Evolutionary conservation across 2,888 invertebrate species (phyloP).

Genomic region (Euclidia mi): DNA sequence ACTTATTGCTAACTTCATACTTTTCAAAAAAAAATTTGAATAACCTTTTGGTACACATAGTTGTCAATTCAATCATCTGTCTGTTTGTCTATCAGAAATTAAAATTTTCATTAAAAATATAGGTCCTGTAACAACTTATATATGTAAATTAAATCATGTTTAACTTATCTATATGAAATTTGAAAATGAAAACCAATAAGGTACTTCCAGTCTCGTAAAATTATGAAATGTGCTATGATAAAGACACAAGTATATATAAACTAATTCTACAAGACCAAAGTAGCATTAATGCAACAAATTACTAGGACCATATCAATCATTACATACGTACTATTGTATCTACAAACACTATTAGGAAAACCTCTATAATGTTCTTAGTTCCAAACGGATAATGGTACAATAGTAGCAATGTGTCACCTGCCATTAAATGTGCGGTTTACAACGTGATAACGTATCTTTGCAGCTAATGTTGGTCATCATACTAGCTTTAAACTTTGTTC

Average conservation of each 20-base stretch:
- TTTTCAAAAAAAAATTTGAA: too few relatives aligned
- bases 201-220: too few relatives aligned
- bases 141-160: too few relatives aligned
- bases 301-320: neutral
- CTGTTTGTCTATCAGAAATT: too few relatives aligned
- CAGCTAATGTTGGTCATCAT: constrained; percentile 55
- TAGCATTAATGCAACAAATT: neutral
- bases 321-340: neutral
- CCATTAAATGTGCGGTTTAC: constrained; percentile 78
- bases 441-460: constrained; percentile 68
- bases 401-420: constrained; percentile 54
- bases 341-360: constrained; percentile 18
- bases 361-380: constrained; percentile 23
- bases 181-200: too few relatives aligned
- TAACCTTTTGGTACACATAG: too few relatives aligned
- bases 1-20: too few relatives aligned
- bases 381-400: constrained; percentile 47
- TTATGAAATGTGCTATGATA: neutral
- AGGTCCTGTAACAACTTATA: too few relatives aligned
- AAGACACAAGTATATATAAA: neutral
- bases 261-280: neutral
- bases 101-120: too few relatives aligned
- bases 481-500: constrained; percentile 48
- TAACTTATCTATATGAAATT: too few relatives aligned
- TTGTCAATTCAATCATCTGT: too few relatives aligned